Percentiles rank a stretch among this genome's conserved stretches.
phyloP scores from a whole-genome alignment of 2,113 vertebrate species.

The Motacilla tschutschensis region DNA sequence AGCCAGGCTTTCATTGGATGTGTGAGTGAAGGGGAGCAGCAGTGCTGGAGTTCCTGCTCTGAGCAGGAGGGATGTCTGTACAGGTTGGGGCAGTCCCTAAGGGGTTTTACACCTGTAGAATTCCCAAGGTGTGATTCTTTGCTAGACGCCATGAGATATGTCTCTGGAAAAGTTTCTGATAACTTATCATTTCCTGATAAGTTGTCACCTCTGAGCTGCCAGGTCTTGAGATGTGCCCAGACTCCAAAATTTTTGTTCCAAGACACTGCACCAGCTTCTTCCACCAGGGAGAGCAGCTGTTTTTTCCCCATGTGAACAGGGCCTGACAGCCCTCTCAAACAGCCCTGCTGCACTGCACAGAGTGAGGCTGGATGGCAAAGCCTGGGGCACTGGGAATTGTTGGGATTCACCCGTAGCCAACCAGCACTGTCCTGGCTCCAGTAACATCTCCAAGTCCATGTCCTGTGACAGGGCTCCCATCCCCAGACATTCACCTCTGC shows the following conservation, averaged over 20 bases:
- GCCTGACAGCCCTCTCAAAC: not conserved
- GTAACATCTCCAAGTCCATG: not conserved
- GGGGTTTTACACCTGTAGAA: not conserved
- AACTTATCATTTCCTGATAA: not conserved
- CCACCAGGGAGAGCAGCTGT: not conserved
- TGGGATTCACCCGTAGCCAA: fast-evolving
- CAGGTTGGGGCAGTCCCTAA: not conserved
- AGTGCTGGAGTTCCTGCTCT: not conserved
- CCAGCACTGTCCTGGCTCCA: not conserved
- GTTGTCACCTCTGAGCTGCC: not conserved
- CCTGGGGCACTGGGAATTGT: not conserved
- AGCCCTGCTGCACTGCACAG: not conserved
- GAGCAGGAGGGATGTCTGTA: fast-evolving
- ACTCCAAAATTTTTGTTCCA: not conserved
- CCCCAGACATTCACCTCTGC: not conserved
- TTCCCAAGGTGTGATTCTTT: not conserved
- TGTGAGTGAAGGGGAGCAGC: fast-evolving
- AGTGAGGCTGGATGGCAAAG: not conserved
- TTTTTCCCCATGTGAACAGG: not conserved
- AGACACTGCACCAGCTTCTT: not conserved
- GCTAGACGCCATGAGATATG: not conserved
- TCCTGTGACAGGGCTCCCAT: not conserved
- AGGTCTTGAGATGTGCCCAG: not conserved
- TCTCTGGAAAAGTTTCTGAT: not conserved
- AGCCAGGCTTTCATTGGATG: not conserved